These are phyloP conservation scores for Salminus brasiliensis DNA, from an alignment of 2,113 vertebrate species.

Conservation along the genomic window DNA sequence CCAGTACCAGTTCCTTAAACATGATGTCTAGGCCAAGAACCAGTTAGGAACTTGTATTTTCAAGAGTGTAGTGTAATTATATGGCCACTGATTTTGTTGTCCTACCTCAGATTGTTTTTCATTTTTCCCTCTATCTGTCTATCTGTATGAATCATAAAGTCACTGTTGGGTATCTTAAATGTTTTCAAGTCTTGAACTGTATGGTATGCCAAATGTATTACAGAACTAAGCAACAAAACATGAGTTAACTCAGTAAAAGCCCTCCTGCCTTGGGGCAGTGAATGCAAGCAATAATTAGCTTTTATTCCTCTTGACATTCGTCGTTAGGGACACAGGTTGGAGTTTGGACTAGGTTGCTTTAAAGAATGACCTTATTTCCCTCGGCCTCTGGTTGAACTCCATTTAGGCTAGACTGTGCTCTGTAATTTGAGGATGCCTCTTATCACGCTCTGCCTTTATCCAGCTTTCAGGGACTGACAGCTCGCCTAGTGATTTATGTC, in stretches of 20 bases:
- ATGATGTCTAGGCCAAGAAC: no score
- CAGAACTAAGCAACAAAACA: slow-evolving; percentile 23
- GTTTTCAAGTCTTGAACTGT: slow-evolving; percentile 17
- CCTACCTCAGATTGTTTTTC: background rate
- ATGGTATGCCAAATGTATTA: background rate
- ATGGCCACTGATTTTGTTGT: background rate
- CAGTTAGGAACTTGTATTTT: no score
- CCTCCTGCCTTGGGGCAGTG: slow-evolving; percentile 24
- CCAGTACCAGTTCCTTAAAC: no score
- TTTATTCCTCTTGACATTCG: slow-evolving; percentile 57
- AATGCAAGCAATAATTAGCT: slow-evolving; percentile 50
- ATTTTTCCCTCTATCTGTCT: background rate
- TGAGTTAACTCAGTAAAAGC: slow-evolving; percentile 20
- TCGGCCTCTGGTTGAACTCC: slow-evolving; percentile 74
- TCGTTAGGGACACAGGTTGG: slow-evolving; percentile 65
- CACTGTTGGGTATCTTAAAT: background rate
- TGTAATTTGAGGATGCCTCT: slow-evolving; percentile 77
- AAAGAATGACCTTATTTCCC: slow-evolving; percentile 67
- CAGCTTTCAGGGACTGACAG: slow-evolving; percentile 59
- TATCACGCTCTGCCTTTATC: slow-evolving; percentile 69
- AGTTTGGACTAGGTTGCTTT: slow-evolving; percentile 56
- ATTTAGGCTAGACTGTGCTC: slow-evolving; percentile 68
- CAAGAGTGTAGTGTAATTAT: background rate
- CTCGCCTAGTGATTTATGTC: slow-evolving; percentile 58
- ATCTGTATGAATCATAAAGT: background rate